These are phyloP conservation scores for Scytalopus superciliaris DNA, from an alignment of 2,113 vertebrate species.

Conservation along the genomic window DNA sequence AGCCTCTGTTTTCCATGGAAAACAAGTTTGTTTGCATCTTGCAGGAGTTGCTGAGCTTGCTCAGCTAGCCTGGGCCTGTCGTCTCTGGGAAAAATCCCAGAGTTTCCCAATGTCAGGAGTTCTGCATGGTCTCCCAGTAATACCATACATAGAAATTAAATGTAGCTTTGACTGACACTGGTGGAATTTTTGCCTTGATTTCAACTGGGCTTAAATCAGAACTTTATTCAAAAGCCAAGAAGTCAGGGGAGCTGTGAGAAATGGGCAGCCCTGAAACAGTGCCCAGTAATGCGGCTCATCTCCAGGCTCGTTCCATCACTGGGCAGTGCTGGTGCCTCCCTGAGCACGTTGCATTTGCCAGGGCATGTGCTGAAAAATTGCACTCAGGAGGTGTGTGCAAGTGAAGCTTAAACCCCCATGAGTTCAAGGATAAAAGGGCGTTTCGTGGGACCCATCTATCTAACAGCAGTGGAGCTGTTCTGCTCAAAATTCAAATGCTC, in stretches of 20 bases:
- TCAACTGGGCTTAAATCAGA: not conserved
- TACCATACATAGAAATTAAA: not conserved
- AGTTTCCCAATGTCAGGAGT: not conserved
- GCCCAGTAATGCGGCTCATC: rapidly evolving
- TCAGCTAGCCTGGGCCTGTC: not conserved
- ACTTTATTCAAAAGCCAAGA: not conserved
- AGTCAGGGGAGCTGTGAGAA: not conserved
- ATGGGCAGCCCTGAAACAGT: not conserved
- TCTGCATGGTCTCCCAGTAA: not conserved
- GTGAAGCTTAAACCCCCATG: not conserved
- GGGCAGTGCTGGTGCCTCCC: not conserved
- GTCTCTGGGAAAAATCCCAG: not conserved
- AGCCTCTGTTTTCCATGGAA: not conserved
- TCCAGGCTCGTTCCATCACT: rapidly evolving
- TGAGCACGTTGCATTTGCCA: not conserved
- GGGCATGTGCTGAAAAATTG: not conserved
- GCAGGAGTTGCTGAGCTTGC: not conserved
- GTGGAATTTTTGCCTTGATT: not conserved
- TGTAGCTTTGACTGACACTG: not conserved
- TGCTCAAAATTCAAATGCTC: not conserved
- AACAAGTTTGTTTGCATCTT: not conserved
- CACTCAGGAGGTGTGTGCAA: not conserved
- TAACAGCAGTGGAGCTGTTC: not conserved
- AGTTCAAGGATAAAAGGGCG: not conserved
- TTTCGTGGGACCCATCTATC: not conserved